Evolutionary conservation across 2,113 vertebrate species (phyloP).

Genomic region (Coturnix japonica): DNA sequence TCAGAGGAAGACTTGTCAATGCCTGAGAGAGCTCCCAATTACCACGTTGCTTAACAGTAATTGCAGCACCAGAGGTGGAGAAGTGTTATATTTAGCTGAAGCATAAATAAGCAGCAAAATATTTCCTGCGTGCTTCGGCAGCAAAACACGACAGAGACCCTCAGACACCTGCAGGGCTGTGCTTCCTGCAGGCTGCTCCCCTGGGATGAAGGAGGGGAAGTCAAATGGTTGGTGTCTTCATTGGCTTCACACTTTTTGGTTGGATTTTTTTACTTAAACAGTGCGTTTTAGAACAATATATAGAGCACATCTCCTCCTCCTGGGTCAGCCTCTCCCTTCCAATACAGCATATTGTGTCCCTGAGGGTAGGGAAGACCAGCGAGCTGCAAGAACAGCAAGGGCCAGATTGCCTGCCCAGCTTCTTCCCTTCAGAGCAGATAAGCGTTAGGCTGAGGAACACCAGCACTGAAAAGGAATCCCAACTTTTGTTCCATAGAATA

Average conservation of each 20-base stretch:
- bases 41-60: neutral
- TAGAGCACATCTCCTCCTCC: conserved; percentile 33
- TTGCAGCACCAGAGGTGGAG: neutral
- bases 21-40: conserved; percentile 5
- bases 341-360: conserved; percentile 37
- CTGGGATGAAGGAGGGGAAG: neutral
- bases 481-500: neutral
- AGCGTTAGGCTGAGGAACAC: neutral
- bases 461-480: neutral
- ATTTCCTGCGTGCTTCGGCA: conserved; percentile 2
- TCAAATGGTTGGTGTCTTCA: neutral
- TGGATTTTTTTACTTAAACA: neutral
- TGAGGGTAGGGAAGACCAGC: conserved; percentile 52
- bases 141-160: conserved; percentile 5
- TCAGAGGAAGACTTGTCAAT: neutral
- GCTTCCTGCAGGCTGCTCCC: conserved; percentile 17
- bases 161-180: neutral
- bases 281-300: conserved; percentile 28
- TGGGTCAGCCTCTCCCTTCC: conserved; percentile 56
- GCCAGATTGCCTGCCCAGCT: conserved; percentile 30
- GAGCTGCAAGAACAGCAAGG: conserved; percentile 17
- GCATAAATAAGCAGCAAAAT: conserved; percentile 22
- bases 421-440: conserved; percentile 5
- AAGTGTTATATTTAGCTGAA: conserved; percentile 16
- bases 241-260: neutral